Percentiles rank a stretch among this genome's conserved stretches.
Evolutionary conservation across 2,797 vertebrate genomes (phyloP).

Genomic region (Sylvia borin): DNA sequence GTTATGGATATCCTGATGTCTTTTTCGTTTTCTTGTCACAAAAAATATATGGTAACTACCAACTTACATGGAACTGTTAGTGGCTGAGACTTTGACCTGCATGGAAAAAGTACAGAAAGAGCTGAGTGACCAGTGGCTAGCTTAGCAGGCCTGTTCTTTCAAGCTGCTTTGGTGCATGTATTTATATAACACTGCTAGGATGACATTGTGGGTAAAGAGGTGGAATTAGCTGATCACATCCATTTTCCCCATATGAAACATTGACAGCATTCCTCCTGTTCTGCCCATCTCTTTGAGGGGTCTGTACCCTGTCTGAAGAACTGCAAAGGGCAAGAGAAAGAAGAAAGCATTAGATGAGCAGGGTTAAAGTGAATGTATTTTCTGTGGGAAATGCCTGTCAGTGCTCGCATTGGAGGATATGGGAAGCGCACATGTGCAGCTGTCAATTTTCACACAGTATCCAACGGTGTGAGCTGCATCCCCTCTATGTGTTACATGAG

Average conservation of each 20-base stretch:
- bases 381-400: neutral
- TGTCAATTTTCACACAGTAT: neutral
- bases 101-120: neutral
- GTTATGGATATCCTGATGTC: slow-evolving; percentile 31
- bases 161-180: neutral
- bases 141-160: neutral
- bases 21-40: slow-evolving; percentile 19
- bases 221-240: neutral
- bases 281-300: neutral
- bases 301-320: neutral
- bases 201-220: neutral
- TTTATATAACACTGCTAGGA: neutral
- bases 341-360: neutral
- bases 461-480: neutral
- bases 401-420: neutral
- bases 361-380: neutral
- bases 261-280: neutral
- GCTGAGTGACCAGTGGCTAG: neutral
- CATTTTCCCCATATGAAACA: neutral
- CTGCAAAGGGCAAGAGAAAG: neutral
- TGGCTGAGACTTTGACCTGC: neutral
- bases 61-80: neutral
- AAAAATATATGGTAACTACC: neutral
- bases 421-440: accelerated
- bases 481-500: accelerated